These are phyloP conservation scores for Chouioia cunea DNA, from an alignment of 2,888 invertebrate species.

Conservation along the genomic window DNA sequence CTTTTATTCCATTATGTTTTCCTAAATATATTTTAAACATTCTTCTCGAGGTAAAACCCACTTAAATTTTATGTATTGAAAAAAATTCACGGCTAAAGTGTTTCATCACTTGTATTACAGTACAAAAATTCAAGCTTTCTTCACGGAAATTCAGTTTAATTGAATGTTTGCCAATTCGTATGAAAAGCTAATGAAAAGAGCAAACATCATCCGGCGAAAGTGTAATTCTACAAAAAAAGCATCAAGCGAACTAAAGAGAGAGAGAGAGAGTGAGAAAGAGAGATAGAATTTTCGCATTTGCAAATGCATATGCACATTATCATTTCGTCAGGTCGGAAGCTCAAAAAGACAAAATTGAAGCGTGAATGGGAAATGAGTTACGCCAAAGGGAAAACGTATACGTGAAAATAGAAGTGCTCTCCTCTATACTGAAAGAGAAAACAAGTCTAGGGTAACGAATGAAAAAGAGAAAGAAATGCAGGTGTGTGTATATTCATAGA, in stretches of 20 bases:
- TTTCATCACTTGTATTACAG: too few relatives aligned
- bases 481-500: neutral
- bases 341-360: slow-evolving; percentile 24
- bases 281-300: neutral
- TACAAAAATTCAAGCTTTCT: too few relatives aligned
- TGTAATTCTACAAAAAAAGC: neutral
- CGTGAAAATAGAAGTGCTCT: slow-evolving; percentile 7
- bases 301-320: neutral
- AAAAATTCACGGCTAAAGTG: too few relatives aligned
- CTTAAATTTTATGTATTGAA: too few relatives aligned
- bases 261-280: neutral
- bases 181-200: neutral
- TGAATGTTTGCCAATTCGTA: too few relatives aligned
- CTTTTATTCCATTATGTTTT: too few relatives aligned
- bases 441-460: neutral
- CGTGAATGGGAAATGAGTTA: slow-evolving; percentile 33
- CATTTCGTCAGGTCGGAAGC: neutral
- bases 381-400: slow-evolving; percentile 1
- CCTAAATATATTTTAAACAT: too few relatives aligned
- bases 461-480: slow-evolving; percentile 5
- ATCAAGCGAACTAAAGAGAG: neutral
- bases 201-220: slow-evolving; percentile 8
- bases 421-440: neutral
- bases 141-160: too few relatives aligned
- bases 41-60: too few relatives aligned